These are phyloP conservation scores for Catagonus wagneri DNA, from an alignment of 2,113 vertebrate species.

Conservation along the genomic window DNA sequence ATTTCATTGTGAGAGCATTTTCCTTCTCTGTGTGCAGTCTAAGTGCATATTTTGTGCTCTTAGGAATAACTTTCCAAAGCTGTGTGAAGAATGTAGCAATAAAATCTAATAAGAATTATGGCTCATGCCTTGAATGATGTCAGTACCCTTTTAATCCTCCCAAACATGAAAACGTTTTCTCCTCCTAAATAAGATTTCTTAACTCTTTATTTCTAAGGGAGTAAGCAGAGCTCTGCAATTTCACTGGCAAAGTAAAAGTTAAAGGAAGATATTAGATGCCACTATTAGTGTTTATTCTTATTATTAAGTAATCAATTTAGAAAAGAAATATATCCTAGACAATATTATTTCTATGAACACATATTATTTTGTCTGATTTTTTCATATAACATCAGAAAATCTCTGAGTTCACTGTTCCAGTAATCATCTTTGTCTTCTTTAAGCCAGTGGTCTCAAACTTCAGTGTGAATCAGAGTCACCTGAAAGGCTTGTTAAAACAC, in stretches of 20 bases:
- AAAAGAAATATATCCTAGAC: slow-evolving; percentile 24
- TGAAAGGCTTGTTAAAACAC: not conserved
- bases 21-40: slow-evolving; percentile 73
- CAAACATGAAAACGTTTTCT: slow-evolving; percentile 71
- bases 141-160: slow-evolving; percentile 76
- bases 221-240: slow-evolving; percentile 24
- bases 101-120: slow-evolving; percentile 82
- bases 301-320: slow-evolving; percentile 8
- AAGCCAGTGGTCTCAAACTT: slow-evolving; percentile 20
- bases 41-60: slow-evolving; percentile 81
- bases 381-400: slow-evolving; percentile 41
- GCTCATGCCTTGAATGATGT: slow-evolving; percentile 76
- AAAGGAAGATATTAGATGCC: slow-evolving; percentile 46
- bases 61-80: slow-evolving; percentile 80
- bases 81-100: slow-evolving; percentile 71
- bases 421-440: slow-evolving; percentile 10
- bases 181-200: slow-evolving; percentile 69
- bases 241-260: slow-evolving; percentile 65
- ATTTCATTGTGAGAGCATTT: slow-evolving; percentile 82
- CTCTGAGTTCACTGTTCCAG: not conserved
- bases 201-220: slow-evolving; percentile 75
- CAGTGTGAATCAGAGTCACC: not conserved
- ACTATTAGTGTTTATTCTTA: not conserved
- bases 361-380: slow-evolving; percentile 26
- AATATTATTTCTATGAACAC: slow-evolving; percentile 50